These are phyloP conservation scores for Anabas testudineus DNA, from an alignment of 2,797 vertebrate genomes.

Conservation along the genomic window DNA sequence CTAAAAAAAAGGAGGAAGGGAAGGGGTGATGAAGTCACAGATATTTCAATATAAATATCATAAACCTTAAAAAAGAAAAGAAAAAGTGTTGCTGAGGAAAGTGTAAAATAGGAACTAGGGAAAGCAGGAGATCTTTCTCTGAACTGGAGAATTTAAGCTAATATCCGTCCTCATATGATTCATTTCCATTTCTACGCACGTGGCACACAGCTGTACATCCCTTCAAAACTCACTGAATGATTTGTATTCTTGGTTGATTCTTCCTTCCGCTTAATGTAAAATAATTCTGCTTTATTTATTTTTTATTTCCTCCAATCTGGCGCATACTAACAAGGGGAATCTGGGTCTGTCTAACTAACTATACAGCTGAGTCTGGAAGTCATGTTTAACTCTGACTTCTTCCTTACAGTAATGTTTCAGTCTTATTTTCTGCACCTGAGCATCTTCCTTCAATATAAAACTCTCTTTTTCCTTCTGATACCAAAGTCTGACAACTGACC, in stretches of 20 bases:
- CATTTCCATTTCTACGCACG: neutral
- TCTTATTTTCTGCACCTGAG: neutral
- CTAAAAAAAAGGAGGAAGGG: constrained; percentile 63
- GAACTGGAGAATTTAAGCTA: neutral
- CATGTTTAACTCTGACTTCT: neutral
- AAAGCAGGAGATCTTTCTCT: neutral
- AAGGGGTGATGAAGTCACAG: neutral
- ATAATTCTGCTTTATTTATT: constrained; percentile 4
- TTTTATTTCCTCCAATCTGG: neutral
- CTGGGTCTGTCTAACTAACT: neutral
- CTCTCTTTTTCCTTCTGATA: neutral
- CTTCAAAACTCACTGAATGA: neutral
- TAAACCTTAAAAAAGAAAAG: neutral
- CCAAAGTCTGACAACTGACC: neutral
- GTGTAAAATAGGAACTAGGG: neutral
- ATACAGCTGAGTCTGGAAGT: neutral
- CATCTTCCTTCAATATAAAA: neutral
- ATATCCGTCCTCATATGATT: neutral
- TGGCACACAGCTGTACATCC: constrained; percentile 23
- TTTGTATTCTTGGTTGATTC: constrained; percentile 17
- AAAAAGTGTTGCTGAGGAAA: neutral
- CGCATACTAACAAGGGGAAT: neutral
- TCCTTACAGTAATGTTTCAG: neutral
- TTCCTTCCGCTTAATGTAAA: constrained; percentile 4
- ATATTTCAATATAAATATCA: neutral